Conservation (phyloP, 2,113 vertebrate genomes). For the Felis chaus region DNA sequence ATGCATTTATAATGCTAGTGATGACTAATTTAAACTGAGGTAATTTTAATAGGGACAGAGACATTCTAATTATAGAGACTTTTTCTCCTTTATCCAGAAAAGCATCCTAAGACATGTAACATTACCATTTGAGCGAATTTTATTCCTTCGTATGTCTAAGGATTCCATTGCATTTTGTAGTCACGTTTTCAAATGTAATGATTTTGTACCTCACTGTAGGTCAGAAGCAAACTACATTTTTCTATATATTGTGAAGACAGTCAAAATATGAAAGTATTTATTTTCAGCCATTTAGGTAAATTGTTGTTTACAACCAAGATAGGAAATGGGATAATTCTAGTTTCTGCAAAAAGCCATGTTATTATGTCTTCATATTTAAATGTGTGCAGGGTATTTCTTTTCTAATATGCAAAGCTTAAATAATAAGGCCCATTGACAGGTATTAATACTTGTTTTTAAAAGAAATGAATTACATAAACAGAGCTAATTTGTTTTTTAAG, state of each 20-base stretch:
- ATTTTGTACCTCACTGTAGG: slow-evolving; percentile 30
- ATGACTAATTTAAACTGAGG: not conserved
- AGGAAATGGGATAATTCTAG: slow-evolving; percentile 58
- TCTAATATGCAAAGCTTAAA: slow-evolving; percentile 16
- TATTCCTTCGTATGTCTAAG: not conserved
- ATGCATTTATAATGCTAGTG: not conserved
- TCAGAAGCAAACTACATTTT: slow-evolving; percentile 46
- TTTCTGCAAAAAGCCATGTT: slow-evolving; percentile 50
- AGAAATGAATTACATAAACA: slow-evolving; percentile 2
- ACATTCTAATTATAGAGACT: not conserved
- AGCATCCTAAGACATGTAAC: not conserved
- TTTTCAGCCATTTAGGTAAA: slow-evolving; percentile 65
- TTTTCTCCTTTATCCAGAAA: not conserved
- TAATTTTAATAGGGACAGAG: not conserved
- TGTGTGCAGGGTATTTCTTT: slow-evolving; percentile 5
- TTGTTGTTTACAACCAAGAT: slow-evolving; percentile 68
- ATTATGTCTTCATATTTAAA: slow-evolving; percentile 50
- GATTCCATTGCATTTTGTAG: not conserved
- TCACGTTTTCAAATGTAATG: not conserved
- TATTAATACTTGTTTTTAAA: slow-evolving; percentile 25
- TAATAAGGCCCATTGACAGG: not conserved
- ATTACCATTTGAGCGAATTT: not conserved
- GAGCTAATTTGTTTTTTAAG: slow-evolving; percentile 35
- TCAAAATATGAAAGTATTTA: slow-evolving; percentile 68
- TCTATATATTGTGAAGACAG: slow-evolving; percentile 50